Evolutionary conservation across 2,113 vertebrate species (phyloP).

Genomic region (Strix aluco): DNA sequence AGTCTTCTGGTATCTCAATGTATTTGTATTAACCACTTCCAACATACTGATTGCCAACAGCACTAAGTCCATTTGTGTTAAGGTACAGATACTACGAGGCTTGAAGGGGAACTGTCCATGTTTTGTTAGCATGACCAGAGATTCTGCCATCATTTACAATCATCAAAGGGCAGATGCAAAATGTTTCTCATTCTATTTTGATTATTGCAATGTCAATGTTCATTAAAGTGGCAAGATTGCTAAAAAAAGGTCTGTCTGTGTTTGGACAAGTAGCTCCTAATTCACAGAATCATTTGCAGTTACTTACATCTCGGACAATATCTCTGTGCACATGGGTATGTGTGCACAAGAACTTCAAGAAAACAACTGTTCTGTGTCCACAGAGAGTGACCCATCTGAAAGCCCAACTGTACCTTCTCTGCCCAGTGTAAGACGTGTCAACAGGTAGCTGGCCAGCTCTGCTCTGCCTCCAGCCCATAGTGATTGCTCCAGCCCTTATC

Average conservation of each 20-base stretch:
- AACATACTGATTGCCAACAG: neutral
- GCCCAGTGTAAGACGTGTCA: too few species aligned
- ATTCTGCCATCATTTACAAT: neutral
- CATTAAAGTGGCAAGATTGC: neutral
- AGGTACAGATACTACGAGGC: neutral
- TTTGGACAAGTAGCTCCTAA: neutral
- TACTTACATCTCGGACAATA: neutral
- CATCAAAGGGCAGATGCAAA: neutral
- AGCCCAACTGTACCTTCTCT: accelerated
- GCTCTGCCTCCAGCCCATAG: accelerated
- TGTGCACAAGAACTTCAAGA: neutral
- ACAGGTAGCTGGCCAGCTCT: neutral
- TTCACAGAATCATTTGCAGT: neutral
- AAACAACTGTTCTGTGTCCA: neutral
- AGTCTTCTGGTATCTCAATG: neutral
- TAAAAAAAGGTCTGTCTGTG: neutral
- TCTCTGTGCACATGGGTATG: accelerated
- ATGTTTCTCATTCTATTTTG: neutral
- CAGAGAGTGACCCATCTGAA: neutral
- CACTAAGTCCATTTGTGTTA: neutral
- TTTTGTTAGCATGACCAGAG: neutral
- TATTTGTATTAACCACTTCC: neutral
- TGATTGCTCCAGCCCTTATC: neutral
- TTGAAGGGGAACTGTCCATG: neutral
- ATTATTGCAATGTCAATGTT: neutral